phyloP scores from a whole-genome alignment of 1,140 invertebrate species.

The Sipha flava region DNA sequence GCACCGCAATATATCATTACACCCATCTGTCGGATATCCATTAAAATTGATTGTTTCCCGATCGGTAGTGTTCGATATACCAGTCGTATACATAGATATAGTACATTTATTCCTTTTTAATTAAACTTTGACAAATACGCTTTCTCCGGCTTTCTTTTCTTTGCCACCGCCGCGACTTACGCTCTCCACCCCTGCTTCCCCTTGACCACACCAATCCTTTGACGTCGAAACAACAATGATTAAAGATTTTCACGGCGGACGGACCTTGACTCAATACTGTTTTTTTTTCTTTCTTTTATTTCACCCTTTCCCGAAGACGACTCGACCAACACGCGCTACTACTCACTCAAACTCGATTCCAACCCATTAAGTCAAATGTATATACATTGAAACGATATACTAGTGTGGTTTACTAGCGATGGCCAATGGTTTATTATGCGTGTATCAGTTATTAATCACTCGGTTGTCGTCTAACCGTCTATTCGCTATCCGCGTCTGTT shows the following conservation, averaged over 20 bases:
- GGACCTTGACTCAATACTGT: neutral
- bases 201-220: neutral
- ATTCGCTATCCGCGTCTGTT: neutral
- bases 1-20: neutral
- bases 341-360: neutral
- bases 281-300: neutral
- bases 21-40: conserved; percentile 16
- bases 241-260: neutral
- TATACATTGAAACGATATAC: neutral
- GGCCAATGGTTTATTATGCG: neutral
- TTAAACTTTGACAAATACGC: conserved; percentile 20
- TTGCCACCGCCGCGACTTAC: neutral
- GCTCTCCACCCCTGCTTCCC: no score
- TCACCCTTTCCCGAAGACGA: neutral
- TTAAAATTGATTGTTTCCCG: conserved; percentile 14
- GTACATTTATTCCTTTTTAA: conserved; percentile 1
- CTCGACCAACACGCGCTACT: neutral
- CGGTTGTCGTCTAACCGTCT: neutral
- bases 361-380: neutral
- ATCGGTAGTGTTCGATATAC: neutral
- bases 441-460: neutral
- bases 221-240: neutral
- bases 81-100: neutral
- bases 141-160: neutral
- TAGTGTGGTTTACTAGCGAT: neutral